A percentile compares a stretch with the other conserved stretches of the same genome.
phyloP scores from a whole-genome alignment of 1,140 invertebrate species.

The Trypoxylus dichotomus region DNA sequence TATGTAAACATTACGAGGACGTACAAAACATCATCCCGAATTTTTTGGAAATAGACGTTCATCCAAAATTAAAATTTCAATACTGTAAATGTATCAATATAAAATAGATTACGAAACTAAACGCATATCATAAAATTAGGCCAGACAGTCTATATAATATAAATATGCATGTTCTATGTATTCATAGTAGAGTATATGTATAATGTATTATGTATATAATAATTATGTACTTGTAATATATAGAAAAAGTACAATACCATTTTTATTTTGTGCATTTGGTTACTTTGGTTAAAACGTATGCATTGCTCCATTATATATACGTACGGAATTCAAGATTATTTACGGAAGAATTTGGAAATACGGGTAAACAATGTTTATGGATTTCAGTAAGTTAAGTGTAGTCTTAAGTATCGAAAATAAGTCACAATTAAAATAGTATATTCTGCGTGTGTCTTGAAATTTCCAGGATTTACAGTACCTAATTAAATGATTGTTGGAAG shows the following conservation, averaged over 20 bases:
- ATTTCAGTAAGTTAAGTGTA: too few relatives aligned
- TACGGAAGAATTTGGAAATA: too few relatives aligned
- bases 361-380: too few relatives aligned
- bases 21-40: constrained; percentile 1
- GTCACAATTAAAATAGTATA: too few relatives aligned
- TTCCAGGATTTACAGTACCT: too few relatives aligned
- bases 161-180: constrained; percentile 9
- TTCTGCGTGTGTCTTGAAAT: too few relatives aligned
- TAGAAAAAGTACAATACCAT: constrained; percentile 6
- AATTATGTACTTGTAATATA: neutral
- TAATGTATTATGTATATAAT: neutral
- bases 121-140: neutral
- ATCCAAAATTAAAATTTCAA: neutral
- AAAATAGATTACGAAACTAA: neutral
- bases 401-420: too few relatives aligned
- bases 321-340: too few relatives aligned
- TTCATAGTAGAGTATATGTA: neutral
- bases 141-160: neutral
- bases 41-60: neutral
- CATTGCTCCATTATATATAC: neutral
- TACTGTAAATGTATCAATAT: neutral
- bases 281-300: neutral
- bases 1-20: neutral
- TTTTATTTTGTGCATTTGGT: neutral
- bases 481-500: too few relatives aligned